Evolutionary conservation across 1,140 invertebrate species (phyloP), one percentile per base, ranked within the genome.

Genomic region (Brachionus paranguensis): DNA sequence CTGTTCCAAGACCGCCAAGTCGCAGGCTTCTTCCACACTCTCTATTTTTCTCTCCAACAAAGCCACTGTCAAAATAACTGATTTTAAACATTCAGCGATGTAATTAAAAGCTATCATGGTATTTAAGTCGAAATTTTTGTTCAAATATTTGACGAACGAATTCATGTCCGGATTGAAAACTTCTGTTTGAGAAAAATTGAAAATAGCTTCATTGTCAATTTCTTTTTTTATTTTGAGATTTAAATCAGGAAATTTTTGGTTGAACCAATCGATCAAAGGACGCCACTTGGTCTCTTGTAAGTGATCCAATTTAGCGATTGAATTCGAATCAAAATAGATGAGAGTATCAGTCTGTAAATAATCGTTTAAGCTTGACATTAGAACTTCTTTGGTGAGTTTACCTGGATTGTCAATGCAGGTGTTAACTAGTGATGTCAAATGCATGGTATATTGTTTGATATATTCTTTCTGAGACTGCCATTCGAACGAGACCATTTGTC

Each of bases 361-460:
- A 86, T 94, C 93, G 6, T 95, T 87, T 85, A 96, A 92, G 86
- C 94, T 92, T 86, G 92, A 91, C 6, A 93, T 92, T 84, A 97
- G 92, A 87, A 94, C 92, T 86, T 92, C 90, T 87, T 93, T 93
- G n/a, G 89, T 93, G 78, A 93, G 90, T 85, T 93, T 92, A 86
- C 93, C 93, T 17, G 96, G 96, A 91, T 98, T 98, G 88, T 98
- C 96, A 68, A 96, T 89, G 84, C 93, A 92, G 45, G 95, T 97
- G 86, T 95, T 96, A 86, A 94, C 94, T 7, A 98, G 37, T 11
- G 81, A 83, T 92, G 95, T 94, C 89, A 98, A 90, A 89, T 97
- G 95, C 95, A 97, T 97, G 78, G 91, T 92, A 84, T 93, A 92
- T 86, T 92, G 92, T 83, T 93, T 89, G 83, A 98, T 94, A 83